These are phyloP conservation scores for Pachyuromys duprasi DNA, from an alignment of 2,797 vertebrate species.

Conservation along the genomic window DNA sequence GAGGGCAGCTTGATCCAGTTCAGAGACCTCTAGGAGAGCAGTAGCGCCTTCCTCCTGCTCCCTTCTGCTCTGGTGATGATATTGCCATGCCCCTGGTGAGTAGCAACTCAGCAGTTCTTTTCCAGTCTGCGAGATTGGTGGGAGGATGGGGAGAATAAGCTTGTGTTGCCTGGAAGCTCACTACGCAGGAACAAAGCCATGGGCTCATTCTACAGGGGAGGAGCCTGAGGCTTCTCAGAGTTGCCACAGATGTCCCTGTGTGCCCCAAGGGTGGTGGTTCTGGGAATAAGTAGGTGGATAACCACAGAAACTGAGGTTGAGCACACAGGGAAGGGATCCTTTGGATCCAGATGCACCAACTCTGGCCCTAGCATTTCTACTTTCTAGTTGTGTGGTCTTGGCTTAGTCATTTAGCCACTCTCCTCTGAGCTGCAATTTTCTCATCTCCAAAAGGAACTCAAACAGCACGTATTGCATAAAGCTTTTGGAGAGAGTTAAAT, in stretches of 20 bases:
- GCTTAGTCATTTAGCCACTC: background rate
- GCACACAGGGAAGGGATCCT: too few relatives aligned
- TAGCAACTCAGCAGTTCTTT: background rate
- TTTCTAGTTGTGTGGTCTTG: background rate
- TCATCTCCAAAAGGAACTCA: background rate
- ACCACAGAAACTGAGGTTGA: background rate
- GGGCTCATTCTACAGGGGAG: too few relatives aligned
- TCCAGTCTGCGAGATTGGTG: background rate
- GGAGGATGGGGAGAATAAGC: accelerated
- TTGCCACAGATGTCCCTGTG: background rate
- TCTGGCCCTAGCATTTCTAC: background rate
- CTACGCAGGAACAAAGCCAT: background rate
- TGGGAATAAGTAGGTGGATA: background rate
- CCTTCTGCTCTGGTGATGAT: background rate
- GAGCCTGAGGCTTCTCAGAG: background rate
- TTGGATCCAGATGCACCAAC: background rate
- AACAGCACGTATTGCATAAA: background rate
- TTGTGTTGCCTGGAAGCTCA: background rate
- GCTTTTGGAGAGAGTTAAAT: background rate
- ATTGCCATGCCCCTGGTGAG: background rate
- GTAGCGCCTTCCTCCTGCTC: background rate
- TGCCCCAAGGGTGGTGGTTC: accelerated
- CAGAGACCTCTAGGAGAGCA: background rate
- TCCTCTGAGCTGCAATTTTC: background rate
- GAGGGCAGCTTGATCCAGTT: background rate